A percentile compares a stretch with the other conserved stretches of the same genome.
phyloP scores from a whole-genome alignment of 2,888 invertebrate species.

The Tineola bisselliella region DNA sequence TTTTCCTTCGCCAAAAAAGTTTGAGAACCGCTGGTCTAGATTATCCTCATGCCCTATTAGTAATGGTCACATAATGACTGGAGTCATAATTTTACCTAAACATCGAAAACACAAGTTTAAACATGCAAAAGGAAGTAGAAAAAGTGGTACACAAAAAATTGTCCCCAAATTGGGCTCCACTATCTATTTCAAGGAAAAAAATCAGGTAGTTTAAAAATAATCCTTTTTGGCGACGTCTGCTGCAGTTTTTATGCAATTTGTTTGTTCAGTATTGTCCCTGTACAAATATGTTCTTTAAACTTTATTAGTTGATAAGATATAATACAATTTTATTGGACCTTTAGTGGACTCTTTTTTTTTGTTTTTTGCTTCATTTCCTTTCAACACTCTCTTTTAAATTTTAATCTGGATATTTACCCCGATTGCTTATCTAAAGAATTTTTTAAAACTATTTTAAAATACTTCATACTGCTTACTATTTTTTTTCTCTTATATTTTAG shows the following conservation, averaged over 20 bases:
- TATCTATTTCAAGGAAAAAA: neutral
- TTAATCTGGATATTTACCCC: too few species aligned
- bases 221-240: conserved; percentile 4
- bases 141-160: neutral
- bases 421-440: too few species aligned
- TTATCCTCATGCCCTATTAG: too few species aligned
- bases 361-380: too few species aligned
- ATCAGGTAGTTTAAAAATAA: neutral
- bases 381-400: too few species aligned
- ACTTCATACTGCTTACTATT: too few species aligned
- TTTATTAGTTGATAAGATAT: neutral
- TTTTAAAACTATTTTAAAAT: too few species aligned
- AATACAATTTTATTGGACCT: neutral
- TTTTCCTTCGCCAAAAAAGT: too few species aligned
- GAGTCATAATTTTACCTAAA: neutral
- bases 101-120: neutral
- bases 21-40: too few species aligned
- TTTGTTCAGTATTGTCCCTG: neutral
- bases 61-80: too few species aligned
- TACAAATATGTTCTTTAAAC: neutral
- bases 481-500: too few species aligned
- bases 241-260: neutral
- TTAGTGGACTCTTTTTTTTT: neutral
- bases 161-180: neutral
- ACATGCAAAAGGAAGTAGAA: neutral